phyloP scores from a whole-genome alignment of 2,797 vertebrate species.

The Nannoperca obscura region DNA sequence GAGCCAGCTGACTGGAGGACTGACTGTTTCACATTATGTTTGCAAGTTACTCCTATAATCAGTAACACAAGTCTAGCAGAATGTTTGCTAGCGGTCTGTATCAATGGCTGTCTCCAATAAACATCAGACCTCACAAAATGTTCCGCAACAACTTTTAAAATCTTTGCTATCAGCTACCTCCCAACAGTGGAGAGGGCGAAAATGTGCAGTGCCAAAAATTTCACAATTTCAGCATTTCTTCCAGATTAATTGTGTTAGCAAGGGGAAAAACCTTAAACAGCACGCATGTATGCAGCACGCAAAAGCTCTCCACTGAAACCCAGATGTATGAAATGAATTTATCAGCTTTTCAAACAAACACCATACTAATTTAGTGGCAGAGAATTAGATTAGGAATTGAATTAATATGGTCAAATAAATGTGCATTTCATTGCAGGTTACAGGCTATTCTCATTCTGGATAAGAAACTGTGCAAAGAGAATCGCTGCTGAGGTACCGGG shows the following conservation, averaged over 20 bases:
- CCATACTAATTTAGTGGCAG: neutral
- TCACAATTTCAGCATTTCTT: slow-evolving; percentile 14
- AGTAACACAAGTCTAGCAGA: neutral
- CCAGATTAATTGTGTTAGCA: slow-evolving; percentile 5
- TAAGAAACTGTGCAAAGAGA: slow-evolving; percentile 46
- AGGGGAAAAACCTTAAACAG: neutral
- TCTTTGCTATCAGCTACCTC: slow-evolving; percentile 8
- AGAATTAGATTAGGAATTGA: neutral
- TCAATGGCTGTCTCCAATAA: neutral
- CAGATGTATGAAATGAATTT: slow-evolving; percentile 15
- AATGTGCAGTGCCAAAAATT: neutral
- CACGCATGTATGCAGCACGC: neutral
- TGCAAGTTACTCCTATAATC: slow-evolving; percentile 12
- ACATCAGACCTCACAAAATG: slow-evolving; percentile 5
- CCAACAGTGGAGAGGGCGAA: neutral
- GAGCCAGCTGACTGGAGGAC: neutral
- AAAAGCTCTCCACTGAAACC: neutral
- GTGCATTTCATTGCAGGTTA: neutral
- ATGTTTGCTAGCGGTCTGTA: slow-evolving; percentile 5
- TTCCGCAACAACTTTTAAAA: slow-evolving; percentile 7
- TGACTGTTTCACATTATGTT: neutral
- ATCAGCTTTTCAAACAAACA: slow-evolving; percentile 4
- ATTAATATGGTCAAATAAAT: neutral
- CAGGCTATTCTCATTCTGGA: slow-evolving; percentile 18
- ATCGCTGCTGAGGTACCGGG: slow-evolving; percentile 66